Percentiles rank a stretch among this genome's conserved stretches.
phyloP scores from a whole-genome alignment of 2,888 invertebrate genomes.

The Lycophotia porphyrea region DNA sequence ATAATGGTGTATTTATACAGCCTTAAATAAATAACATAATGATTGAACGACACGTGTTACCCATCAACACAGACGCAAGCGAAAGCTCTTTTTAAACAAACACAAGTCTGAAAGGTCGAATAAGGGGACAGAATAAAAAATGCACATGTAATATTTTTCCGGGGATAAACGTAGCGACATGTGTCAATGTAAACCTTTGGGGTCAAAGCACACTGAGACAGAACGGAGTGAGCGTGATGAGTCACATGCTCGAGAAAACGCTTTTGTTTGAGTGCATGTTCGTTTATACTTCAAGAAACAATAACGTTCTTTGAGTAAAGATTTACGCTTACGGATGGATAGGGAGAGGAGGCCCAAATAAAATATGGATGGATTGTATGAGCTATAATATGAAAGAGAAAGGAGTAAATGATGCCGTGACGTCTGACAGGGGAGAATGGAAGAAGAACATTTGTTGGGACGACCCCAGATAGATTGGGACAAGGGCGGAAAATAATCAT shows the following conservation, averaged over 20 bases:
- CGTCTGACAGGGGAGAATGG: too few relatives aligned
- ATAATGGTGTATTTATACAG: slow-evolving; percentile 8
- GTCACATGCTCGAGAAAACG: slow-evolving; percentile 1
- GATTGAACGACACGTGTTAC: not conserved
- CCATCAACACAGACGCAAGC: slow-evolving; percentile 1
- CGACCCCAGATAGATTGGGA: too few relatives aligned
- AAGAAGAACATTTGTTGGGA: too few relatives aligned
- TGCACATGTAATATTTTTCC: slow-evolving; percentile 57
- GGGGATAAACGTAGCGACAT: slow-evolving; percentile 45
- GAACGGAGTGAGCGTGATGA: not conserved
- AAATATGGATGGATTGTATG: too few relatives aligned
- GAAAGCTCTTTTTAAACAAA: slow-evolving; percentile 48
- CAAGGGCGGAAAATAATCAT: too few relatives aligned
- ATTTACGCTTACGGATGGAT: too few relatives aligned
- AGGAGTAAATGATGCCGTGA: too few relatives aligned
- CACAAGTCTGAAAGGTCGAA: slow-evolving; percentile 26
- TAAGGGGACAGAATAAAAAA: slow-evolving; percentile 44
- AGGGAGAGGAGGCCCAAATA: too few relatives aligned
- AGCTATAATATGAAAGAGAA: too few relatives aligned
- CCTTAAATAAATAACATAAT: not conserved
- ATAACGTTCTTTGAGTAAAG: slow-evolving; percentile 15
- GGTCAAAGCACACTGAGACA: slow-evolving; percentile 40
- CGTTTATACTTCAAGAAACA: slow-evolving; percentile 31
- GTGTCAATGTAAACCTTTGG: slow-evolving; percentile 55
- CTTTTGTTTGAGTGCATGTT: slow-evolving; percentile 35